A percentile compares a stretch with the other conserved stretches of the same genome.
phyloP scores from a whole-genome alignment of 2,113 vertebrate species.

The Mormoops blainvillei region DNA sequence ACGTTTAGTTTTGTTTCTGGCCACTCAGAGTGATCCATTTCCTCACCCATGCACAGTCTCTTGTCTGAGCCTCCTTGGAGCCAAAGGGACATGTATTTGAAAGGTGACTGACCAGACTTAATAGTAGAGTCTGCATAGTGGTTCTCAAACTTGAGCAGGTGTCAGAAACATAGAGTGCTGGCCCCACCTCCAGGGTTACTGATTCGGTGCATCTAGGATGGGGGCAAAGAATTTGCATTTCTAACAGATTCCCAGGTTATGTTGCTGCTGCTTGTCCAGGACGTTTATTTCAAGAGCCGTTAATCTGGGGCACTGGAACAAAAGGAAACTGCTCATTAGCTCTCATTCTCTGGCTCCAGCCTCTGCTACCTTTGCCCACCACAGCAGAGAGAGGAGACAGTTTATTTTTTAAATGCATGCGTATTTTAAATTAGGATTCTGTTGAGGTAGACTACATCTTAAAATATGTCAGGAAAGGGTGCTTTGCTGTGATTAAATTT shows the following conservation, averaged over 20 bases:
- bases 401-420: not conserved
- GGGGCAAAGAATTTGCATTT: not conserved
- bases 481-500: not conserved
- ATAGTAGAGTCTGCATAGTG: accelerated
- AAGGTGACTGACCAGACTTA: not conserved
- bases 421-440: not conserved
- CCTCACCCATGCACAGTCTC: not conserved
- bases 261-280: too few relatives aligned
- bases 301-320: not conserved
- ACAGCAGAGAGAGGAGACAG: not conserved
- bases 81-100: not conserved
- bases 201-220: not conserved
- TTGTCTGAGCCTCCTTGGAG: too few relatives aligned
- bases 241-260: not conserved
- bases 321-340: not conserved
- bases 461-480: not conserved
- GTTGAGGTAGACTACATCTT: not conserved
- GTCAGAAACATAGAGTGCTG: not conserved
- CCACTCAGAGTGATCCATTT: not conserved
- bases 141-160: not conserved
- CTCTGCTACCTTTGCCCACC: not conserved
- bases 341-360: not conserved
- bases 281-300: not conserved
- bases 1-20: not conserved
- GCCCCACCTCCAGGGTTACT: not conserved